These are phyloP conservation scores for Ranitomeya variabilis DNA, from an alignment of 2,113 vertebrate species.

Conservation along the genomic window DNA sequence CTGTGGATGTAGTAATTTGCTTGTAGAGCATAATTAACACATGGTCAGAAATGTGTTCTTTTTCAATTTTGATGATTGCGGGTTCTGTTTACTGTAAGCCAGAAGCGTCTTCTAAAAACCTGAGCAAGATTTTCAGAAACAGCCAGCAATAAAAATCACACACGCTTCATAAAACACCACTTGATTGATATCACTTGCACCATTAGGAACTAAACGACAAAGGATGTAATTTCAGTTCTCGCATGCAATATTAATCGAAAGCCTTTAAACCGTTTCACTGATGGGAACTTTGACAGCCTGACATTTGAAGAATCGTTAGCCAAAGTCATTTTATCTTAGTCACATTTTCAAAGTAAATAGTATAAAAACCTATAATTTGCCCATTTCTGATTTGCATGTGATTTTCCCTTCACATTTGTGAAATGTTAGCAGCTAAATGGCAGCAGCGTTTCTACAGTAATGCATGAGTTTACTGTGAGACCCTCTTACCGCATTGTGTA, in stretches of 20 bases:
- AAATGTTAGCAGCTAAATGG: constrained; percentile 16
- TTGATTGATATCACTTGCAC: constrained; percentile 86
- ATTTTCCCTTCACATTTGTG: constrained; percentile 37
- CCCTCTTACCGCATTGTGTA: background rate
- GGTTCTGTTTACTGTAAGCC: constrained; percentile 70
- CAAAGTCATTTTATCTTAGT: constrained; percentile 84
- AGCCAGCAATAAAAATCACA: constrained; percentile 79
- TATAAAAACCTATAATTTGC: constrained; percentile 81
- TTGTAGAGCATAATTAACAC: constrained; percentile 46
- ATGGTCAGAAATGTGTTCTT: constrained; percentile 59
- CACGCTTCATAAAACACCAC: constrained; percentile 79
- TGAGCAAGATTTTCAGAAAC: constrained; percentile 79
- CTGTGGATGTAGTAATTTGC: constrained; percentile 36
- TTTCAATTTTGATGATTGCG: constrained; percentile 55
- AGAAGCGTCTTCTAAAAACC: constrained; percentile 69
- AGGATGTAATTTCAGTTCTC: constrained; percentile 84
- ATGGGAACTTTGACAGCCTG: constrained; percentile 86
- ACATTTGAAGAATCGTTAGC: constrained; percentile 86
- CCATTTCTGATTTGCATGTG: constrained; percentile 76
- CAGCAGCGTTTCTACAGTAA: background rate
- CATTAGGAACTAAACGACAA: constrained; percentile 87
- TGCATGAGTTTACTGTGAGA: background rate
- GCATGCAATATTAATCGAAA: constrained; percentile 91
- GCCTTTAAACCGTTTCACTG: constrained; percentile 85
- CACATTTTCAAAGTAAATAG: constrained; percentile 84